Evolutionary conservation across 2,797 vertebrate species (phyloP).

Genomic region (Silurus lanzhouensis): DNA sequence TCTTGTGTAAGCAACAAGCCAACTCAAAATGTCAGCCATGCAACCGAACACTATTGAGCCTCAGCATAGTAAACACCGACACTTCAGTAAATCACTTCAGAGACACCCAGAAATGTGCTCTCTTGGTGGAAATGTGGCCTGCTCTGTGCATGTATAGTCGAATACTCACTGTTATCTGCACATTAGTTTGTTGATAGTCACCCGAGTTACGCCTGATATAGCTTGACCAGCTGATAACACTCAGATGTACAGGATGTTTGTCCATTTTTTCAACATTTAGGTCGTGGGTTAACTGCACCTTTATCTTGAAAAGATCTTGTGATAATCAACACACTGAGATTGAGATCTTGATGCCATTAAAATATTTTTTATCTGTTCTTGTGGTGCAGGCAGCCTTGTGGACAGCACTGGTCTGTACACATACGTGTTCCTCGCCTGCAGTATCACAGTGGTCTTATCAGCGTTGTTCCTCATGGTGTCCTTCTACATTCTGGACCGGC

Average conservation of each 20-base stretch:
- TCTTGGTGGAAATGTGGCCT: neutral
- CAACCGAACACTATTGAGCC: slow-evolving; percentile 30
- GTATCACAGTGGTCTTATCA: slow-evolving; percentile 79
- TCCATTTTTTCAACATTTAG: neutral
- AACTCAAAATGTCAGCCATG: slow-evolving; percentile 37
- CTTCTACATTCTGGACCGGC: slow-evolving; percentile 77
- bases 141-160: neutral
- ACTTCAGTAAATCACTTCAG: neutral
- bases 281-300: neutral
- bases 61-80: neutral
- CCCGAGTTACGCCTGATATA: neutral
- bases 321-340: neutral
- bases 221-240: neutral
- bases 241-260: neutral
- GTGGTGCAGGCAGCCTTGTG: slow-evolving; percentile 81
- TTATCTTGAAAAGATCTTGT: neutral
- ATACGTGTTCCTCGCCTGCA: slow-evolving; percentile 82
- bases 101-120: neutral
- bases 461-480: slow-evolving; percentile 83
- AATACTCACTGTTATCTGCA: neutral
- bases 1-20: slow-evolving; percentile 17
- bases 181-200: neutral
- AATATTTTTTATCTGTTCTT: slow-evolving; percentile 30
- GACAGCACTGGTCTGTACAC: slow-evolving; percentile 79
- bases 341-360: neutral